Evolutionary conservation across 2,888 invertebrate species (phyloP).

Genomic region (Aleiodes testaceus): DNA sequence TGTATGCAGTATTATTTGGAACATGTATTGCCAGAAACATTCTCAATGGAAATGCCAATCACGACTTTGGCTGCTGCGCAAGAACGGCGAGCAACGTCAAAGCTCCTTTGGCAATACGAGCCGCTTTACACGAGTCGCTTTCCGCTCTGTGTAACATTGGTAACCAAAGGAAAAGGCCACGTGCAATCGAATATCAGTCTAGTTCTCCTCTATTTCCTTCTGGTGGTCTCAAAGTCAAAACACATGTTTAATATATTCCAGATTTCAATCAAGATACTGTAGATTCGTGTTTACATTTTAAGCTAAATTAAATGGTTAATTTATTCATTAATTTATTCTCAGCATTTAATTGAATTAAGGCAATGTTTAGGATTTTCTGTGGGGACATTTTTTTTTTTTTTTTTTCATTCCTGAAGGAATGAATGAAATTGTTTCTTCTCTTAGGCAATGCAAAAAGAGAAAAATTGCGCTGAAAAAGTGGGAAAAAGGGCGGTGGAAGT

Average conservation of each 20-base stretch:
- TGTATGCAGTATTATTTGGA: conserved; percentile 18
- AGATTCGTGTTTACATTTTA: neutral
- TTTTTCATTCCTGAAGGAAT: too few relatives aligned
- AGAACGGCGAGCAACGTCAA: neutral
- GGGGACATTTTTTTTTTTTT: too few relatives aligned
- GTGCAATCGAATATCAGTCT: conserved; percentile 29
- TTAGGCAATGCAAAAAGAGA: neutral
- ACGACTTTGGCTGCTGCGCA: neutral
- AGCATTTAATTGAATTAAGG: too few relatives aligned
- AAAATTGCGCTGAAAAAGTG: neutral
- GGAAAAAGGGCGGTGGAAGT: conserved; percentile 53
- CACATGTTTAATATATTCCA: conserved; percentile 17
- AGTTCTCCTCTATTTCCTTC: conserved; percentile 6
- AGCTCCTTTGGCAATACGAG: conserved; percentile 23
- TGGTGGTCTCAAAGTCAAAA: conserved; percentile 8
- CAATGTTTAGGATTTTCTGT: too few relatives aligned
- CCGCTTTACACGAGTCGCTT: conserved; percentile 20
- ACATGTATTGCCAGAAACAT: conserved; percentile 4
- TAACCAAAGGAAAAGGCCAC: conserved; percentile 20
- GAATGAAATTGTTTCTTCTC: neutral
- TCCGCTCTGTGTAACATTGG: conserved; percentile 11
- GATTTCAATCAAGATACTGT: conserved; percentile 2
- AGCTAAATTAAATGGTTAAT: conserved; percentile 4
- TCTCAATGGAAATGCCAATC: conserved; percentile 12
- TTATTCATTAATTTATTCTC: conserved; percentile 3